These are phyloP conservation scores for Cyphomyrus plagiostoma DNA, from an alignment of 2,113 vertebrate species.

Conservation along the genomic window DNA sequence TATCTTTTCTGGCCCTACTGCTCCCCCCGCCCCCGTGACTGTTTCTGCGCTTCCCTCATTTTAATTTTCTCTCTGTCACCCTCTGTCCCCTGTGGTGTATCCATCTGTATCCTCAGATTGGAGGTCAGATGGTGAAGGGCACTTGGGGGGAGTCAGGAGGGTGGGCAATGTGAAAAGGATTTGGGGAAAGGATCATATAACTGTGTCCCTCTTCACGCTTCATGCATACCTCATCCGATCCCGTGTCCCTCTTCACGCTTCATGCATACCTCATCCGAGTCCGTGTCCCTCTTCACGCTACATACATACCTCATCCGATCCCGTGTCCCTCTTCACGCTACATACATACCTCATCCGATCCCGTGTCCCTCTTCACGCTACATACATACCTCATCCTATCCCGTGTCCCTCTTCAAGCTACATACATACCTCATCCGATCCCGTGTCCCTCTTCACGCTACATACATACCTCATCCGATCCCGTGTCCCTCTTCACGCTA, in stretches of 20 bases:
- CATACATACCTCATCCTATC: not conserved
- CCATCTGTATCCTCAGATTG: constrained; percentile 51
- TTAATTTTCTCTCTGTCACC: constrained; percentile 62
- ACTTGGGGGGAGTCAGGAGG: constrained; percentile 27
- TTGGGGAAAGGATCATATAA: constrained; percentile 12
- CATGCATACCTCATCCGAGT: not conserved
- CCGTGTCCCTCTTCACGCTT: not conserved
- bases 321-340: not conserved
- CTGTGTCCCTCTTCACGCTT: not conserved
- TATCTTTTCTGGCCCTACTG: constrained; percentile 30
- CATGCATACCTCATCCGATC: not conserved
- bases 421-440: not conserved
- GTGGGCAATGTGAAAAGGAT: constrained; percentile 24
- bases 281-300: not conserved
- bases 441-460: not conserved
- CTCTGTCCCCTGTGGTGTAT: constrained; percentile 54
- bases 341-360: not conserved
- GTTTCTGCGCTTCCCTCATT: constrained; percentile 46
- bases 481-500: not conserved
- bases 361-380: not conserved
- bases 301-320: not conserved
- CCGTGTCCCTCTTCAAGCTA: not conserved
- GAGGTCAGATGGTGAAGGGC: constrained; percentile 67
- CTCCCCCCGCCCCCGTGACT: constrained; percentile 37
- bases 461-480: not conserved